Conservation (phyloP, 2,113 vertebrate species). For the Syngnathus typhle region DNA sequence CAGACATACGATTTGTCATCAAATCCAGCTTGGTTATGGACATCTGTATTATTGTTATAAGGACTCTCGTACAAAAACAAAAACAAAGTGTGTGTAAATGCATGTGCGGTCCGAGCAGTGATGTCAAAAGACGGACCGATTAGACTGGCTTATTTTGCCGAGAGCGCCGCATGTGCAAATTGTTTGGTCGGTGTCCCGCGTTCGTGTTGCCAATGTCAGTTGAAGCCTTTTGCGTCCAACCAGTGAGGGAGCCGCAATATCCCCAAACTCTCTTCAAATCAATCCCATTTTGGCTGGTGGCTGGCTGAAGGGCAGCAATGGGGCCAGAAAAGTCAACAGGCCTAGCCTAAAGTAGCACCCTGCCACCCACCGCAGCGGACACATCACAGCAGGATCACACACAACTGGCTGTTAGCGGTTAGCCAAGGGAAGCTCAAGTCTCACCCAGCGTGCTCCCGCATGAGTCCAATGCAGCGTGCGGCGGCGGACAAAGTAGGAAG, state of each 20-base stretch:
- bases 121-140: slow-evolving; percentile 59
- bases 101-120: slow-evolving; percentile 33
- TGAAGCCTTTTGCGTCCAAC: slow-evolving; percentile 44
- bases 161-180: slow-evolving; percentile 55
- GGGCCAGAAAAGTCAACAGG: slow-evolving; percentile 45
- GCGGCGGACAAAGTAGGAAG: slow-evolving; percentile 46
- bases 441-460: slow-evolving; percentile 54
- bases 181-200: slow-evolving; percentile 46
- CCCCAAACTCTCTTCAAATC: slow-evolving; percentile 47
- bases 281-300: slow-evolving; percentile 29
- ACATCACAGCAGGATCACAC: slow-evolving; percentile 62
- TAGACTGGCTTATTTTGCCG: slow-evolving; percentile 54
- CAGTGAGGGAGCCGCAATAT: neutral
- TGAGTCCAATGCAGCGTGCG: slow-evolving; percentile 39
- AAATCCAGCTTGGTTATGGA: slow-evolving; percentile 16
- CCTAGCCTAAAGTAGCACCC: slow-evolving; percentile 32
- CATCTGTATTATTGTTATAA: slow-evolving; percentile 32
- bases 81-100: slow-evolving; percentile 23
- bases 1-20: neutral
- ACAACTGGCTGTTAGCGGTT: slow-evolving; percentile 65
- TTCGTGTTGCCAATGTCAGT: slow-evolving; percentile 45
- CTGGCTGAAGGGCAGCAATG: slow-evolving; percentile 36
- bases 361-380: slow-evolving; percentile 57
- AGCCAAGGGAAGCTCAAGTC: slow-evolving; percentile 47
- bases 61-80: slow-evolving; percentile 32